Percentiles rank a stretch among this genome's conserved stretches.
Evolutionary conservation across 2,888 invertebrate genomes (phyloP).

Genomic region (Microctonus aethiopoides): DNA sequence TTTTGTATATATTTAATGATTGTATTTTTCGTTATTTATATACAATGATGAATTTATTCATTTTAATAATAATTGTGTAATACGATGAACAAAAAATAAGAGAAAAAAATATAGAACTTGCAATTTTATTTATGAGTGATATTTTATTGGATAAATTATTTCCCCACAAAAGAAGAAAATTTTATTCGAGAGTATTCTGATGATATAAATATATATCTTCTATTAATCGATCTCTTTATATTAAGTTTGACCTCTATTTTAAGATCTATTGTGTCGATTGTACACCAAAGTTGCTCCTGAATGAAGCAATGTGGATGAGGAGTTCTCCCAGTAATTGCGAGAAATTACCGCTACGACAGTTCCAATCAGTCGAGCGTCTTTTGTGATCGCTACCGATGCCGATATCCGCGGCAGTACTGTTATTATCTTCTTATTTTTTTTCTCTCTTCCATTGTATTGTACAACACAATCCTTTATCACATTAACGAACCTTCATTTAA

Average conservation of each 20-base stretch:
- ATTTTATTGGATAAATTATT: background rate
- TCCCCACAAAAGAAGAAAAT: background rate
- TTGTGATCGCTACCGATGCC: constrained; percentile 34
- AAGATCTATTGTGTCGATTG: constrained; percentile 51
- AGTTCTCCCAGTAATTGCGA: constrained; percentile 56
- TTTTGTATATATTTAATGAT: constrained; percentile 52
- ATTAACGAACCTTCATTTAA: constrained; percentile 5
- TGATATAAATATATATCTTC: constrained; percentile 30
- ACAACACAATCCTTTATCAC: background rate
- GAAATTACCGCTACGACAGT: constrained; percentile 58
- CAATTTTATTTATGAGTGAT: background rate
- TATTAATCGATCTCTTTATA: constrained; percentile 26
- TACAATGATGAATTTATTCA: constrained; percentile 38
- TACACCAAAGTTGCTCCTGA: constrained; percentile 33
- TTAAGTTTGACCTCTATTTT: constrained; percentile 44
- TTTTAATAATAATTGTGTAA: constrained; percentile 56
- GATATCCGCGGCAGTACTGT: constrained; percentile 14
- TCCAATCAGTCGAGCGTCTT: constrained; percentile 58
- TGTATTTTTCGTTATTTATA: constrained; percentile 45
- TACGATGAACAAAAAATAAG: constrained; percentile 35
- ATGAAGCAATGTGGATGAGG: constrained; percentile 38
- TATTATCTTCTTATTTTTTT: background rate
- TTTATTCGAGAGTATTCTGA: background rate
- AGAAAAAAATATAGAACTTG: background rate
- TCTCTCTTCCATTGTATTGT: background rate